A percentile compares a stretch with the other conserved stretches of the same genome.
These are phyloP conservation scores for Cyphomyrmex costatus DNA, from an alignment of 1,140 invertebrate species.

Conservation along the genomic window DNA sequence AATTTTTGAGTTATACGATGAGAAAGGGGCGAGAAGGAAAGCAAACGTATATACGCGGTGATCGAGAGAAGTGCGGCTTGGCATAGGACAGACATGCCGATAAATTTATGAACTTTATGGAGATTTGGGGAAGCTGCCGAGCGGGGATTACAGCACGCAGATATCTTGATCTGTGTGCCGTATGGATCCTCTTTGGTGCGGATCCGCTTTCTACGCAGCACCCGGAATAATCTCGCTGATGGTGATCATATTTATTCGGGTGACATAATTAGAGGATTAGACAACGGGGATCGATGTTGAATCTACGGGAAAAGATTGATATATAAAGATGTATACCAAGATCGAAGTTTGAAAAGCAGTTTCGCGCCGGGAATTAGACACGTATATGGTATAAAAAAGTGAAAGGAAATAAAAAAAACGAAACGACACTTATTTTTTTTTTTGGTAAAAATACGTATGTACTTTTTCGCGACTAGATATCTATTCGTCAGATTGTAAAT, in stretches of 20 bases:
- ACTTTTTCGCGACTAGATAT: neutral
- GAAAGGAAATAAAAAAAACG: neutral
- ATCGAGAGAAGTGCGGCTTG: constrained; percentile 43
- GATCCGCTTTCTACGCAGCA: constrained; percentile 40
- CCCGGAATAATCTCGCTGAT: constrained; percentile 31
- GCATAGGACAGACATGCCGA: constrained; percentile 51
- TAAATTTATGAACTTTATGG: constrained; percentile 82
- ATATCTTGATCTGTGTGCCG: constrained; percentile 41
- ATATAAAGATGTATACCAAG: too few relatives aligned
- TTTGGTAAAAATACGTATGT: too few relatives aligned
- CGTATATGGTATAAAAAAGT: neutral
- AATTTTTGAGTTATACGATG: constrained; percentile 81
- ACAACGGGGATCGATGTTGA: neutral
- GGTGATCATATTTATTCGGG: constrained; percentile 23
- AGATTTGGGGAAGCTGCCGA: constrained; percentile 64
- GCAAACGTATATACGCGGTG: neutral
- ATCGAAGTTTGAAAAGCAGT: neutral
- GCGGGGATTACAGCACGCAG: constrained; percentile 32
- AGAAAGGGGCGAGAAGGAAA: neutral
- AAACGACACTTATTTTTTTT: neutral
- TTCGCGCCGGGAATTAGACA: neutral
- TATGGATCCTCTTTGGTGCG: constrained; percentile 21
- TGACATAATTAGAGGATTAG: constrained; percentile 39
- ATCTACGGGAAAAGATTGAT: neutral
- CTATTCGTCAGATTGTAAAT: neutral